phyloP scores from a whole-genome alignment of 2,888 invertebrate genomes.

The Pyrochroa serraticornis region DNA sequence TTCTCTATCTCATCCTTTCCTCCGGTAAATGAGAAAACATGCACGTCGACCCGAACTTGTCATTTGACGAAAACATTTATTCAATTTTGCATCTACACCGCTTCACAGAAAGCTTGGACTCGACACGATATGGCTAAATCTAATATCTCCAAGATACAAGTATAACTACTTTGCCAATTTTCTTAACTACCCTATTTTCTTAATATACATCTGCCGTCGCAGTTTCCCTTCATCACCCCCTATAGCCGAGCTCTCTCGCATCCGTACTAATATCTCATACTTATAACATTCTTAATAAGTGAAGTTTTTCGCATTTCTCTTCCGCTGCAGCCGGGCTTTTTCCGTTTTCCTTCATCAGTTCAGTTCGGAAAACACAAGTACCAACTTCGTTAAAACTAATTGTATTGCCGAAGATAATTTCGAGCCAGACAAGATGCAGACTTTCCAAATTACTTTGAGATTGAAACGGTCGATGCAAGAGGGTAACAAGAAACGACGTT shows the following conservation, averaged over 20 bases:
- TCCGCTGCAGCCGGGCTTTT: constrained; percentile 34
- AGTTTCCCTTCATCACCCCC: constrained; percentile 23
- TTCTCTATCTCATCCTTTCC: constrained; percentile 31
- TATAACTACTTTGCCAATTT: constrained; percentile 55
- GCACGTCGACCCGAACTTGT: too few species aligned
- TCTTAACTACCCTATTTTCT: constrained; percentile 56
- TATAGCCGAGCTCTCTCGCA: constrained; percentile 37
- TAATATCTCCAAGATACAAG: constrained; percentile 54
- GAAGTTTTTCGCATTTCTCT: constrained; percentile 55
- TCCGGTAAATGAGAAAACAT: too few species aligned
- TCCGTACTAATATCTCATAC: constrained; percentile 50
- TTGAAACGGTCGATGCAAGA: background rate
- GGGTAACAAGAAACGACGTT: background rate
- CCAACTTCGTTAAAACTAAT: constrained; percentile 53
- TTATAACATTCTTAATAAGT: constrained; percentile 55
- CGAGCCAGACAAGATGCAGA: constrained; percentile 6
- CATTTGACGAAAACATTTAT: too few species aligned
- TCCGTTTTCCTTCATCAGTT: constrained; percentile 45
- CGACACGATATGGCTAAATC: constrained; percentile 44
- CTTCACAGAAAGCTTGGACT: background rate
- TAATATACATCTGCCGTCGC: constrained; percentile 49
- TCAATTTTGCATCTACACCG: background rate
- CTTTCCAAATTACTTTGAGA: background rate
- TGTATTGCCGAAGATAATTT: constrained; percentile 32
- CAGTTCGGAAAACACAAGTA: constrained; percentile 45